phyloP scores from a whole-genome alignment of 2,113 vertebrate species.

The Bubo blakistoni region DNA sequence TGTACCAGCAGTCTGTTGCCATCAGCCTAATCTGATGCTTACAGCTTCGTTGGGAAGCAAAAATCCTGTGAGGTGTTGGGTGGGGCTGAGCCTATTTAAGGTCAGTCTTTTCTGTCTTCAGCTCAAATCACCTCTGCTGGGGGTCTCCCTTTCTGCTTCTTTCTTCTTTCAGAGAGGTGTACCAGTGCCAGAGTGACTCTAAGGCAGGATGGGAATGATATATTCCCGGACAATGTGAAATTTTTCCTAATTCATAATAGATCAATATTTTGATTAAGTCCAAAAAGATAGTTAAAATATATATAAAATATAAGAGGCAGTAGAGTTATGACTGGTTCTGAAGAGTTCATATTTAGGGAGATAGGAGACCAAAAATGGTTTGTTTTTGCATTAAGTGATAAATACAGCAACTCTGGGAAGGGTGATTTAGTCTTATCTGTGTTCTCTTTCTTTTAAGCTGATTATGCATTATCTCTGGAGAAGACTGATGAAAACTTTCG shows the following conservation, averaged over 20 bases:
- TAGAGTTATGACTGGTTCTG: background rate
- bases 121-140: background rate
- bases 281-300: background rate
- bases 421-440: background rate
- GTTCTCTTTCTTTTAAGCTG: background rate
- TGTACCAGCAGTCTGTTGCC: background rate
- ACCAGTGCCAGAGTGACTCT: background rate
- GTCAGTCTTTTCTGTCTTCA: background rate
- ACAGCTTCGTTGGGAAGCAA: background rate
- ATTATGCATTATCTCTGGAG: background rate
- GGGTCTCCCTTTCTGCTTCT: background rate
- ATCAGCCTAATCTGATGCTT: background rate
- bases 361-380: background rate
- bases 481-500: background rate
- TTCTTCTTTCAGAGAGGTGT: background rate
- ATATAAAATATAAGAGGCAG: background rate
- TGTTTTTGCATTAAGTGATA: background rate
- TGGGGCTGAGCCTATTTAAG: background rate
- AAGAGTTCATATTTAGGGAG: background rate
- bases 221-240: background rate
- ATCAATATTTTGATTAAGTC: background rate
- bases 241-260: background rate
- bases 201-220: background rate
- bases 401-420: background rate
- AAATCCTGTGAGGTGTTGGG: background rate